A percentile compares a stretch with the other conserved stretches of the same genome.
Evolutionary conservation across 1,140 invertebrate genomes (phyloP).

Genomic region (Drosophila sproati): DNA sequence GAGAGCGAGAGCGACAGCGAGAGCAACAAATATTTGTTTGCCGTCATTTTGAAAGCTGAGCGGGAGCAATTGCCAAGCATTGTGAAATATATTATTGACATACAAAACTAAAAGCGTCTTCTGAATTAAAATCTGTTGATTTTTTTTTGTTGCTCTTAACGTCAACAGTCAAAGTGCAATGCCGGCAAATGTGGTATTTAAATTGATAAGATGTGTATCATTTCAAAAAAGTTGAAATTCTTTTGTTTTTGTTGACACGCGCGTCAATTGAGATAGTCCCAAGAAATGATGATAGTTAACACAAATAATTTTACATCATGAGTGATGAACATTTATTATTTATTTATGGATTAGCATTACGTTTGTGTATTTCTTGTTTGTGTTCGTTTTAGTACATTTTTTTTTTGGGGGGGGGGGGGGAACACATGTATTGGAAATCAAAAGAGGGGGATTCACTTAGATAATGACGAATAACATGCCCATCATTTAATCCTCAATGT

Average conservation of each 20-base stretch:
- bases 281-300: slow-evolving; percentile 2
- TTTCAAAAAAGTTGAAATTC: slow-evolving; percentile 30
- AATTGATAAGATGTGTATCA: slow-evolving; percentile 20
- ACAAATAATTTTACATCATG: slow-evolving; percentile 58
- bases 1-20: not conserved
- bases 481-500: slow-evolving; percentile 91
- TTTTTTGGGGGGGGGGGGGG: too few relatives aligned
- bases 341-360: slow-evolving; percentile 66
- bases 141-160: slow-evolving; percentile 1
- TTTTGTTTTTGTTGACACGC: not conserved
- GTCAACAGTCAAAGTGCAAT: not conserved
- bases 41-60: slow-evolving; percentile 22
- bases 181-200: not conserved
- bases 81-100: slow-evolving; percentile 66
- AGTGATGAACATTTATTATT: slow-evolving; percentile 69
- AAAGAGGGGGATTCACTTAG: slow-evolving; percentile 55
- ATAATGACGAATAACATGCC: slow-evolving; percentile 78
- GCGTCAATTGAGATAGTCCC: not conserved
- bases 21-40: slow-evolving; percentile 8
- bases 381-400: slow-evolving; percentile 49
- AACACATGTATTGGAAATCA: slow-evolving; percentile 61
- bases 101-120: slow-evolving; percentile 28
- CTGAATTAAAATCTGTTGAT: slow-evolving; percentile 20
- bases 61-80: slow-evolving; percentile 50
- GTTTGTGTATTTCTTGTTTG: slow-evolving; percentile 29